Base-by-base conservation (phyloP, 1,140 invertebrate species). In the Archivesica marissinica region DNA sequence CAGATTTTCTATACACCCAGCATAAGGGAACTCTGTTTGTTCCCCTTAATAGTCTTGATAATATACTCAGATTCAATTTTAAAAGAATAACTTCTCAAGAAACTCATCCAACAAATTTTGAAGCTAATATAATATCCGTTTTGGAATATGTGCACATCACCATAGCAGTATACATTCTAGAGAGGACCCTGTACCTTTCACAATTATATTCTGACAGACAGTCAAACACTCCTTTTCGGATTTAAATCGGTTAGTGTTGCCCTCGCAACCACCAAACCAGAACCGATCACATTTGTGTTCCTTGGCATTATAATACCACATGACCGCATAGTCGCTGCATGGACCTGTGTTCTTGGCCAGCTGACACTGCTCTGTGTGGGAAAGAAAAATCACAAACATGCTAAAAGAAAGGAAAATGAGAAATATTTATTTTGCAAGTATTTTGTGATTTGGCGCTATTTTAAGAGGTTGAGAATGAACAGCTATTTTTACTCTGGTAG, bases 161-260 rank as follows among this genome's bases (percentile, higher is more conserved):
- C 74, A 59, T 38, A 20, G 33, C 23, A n/a, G 25, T 38, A 23
- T n/a, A 25, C 30, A 72, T 47, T 47, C 68, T 33, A 50, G 41
- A 56, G 20, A 35, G n/a, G 41, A 70, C 28, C 59, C n/a, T n/a
- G 68, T 83, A 83, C 80, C 80, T 83, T 28, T 59, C 0, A 39
- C 30, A 59, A 81, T 70, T 13, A 33, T 23, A 35, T 50, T 52
- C 38, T 47, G 66, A 82, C 89, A 90, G 15, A 47, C 75, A 17
- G 76, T 44, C 41, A 50, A 25, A 59, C 90, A 89, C 59, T 85
- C 87, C 95, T 92, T 0, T 95, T 94, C 85, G 96, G 88, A 86
- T 44, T 88, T 86, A 88, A 93, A 89, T 0, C 83, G 72, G 75
- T 90, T 90, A 23, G 39, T 66, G 80, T 90, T 89, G 70, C 89